Percentiles rank a stretch among this genome's conserved stretches.
Evolutionary conservation across 2,888 invertebrate species (phyloP).

Genomic region (Apotomis turbidana): DNA sequence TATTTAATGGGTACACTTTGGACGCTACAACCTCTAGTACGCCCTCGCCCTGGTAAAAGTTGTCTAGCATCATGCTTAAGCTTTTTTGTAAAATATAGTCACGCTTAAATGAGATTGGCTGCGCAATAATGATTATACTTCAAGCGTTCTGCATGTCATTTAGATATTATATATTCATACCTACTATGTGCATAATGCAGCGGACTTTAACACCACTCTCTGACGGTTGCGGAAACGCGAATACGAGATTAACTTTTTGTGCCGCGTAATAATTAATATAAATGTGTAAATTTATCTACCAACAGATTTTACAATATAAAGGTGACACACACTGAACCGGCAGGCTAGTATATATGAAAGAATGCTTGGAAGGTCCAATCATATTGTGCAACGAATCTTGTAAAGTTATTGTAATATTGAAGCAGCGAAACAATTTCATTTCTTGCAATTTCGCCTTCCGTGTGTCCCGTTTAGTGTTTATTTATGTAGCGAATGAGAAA

Average conservation of each 20-base stretch:
- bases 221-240: slow-evolving; percentile 76
- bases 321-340: slow-evolving; percentile 76
- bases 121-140: slow-evolving; percentile 84
- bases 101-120: slow-evolving; percentile 84
- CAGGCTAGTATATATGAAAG: slow-evolving; percentile 73
- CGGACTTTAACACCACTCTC: slow-evolving; percentile 78
- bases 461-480: slow-evolving; percentile 77
- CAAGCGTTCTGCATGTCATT: slow-evolving; percentile 84
- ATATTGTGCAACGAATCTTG: slow-evolving; percentile 84
- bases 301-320: slow-evolving; percentile 74
- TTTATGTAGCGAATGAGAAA: slow-evolving; percentile 74
- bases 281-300: slow-evolving; percentile 53
- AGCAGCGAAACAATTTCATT: slow-evolving; percentile 80
- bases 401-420: slow-evolving; percentile 83
- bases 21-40: slow-evolving; percentile 81
- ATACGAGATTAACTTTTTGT: slow-evolving; percentile 68
- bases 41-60: slow-evolving; percentile 83
- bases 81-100: slow-evolving; percentile 84
- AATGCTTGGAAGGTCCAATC: slow-evolving; percentile 83
- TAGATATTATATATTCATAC: slow-evolving; percentile 83
- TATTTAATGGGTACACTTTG: slow-evolving; percentile 81
- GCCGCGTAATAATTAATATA: slow-evolving; percentile 56
- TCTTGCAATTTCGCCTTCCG: slow-evolving; percentile 77
- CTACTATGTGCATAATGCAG: slow-evolving; percentile 82
- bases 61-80: slow-evolving; percentile 84